phyloP scores from a whole-genome alignment of 2,797 vertebrate species.

The Echiichthys vipera region DNA sequence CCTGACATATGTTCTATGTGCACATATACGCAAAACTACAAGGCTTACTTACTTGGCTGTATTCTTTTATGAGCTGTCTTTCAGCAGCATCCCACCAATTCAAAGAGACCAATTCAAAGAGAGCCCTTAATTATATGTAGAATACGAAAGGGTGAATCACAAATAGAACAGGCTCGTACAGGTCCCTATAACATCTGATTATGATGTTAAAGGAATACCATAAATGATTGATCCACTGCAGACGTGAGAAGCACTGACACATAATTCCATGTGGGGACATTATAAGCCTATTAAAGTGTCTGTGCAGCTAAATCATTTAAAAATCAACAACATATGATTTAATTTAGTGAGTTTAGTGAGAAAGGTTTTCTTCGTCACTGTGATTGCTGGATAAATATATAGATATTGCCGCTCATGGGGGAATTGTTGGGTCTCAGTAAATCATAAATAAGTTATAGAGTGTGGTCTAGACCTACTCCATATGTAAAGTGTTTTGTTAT shows the following conservation, averaged over 20 bases:
- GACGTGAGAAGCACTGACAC: slow-evolving; percentile 7
- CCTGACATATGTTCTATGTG: neutral
- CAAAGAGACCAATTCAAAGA: slow-evolving; percentile 28
- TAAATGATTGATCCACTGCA: slow-evolving; percentile 39
- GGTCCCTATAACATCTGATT: slow-evolving; percentile 23
- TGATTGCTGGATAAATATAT: too few species aligned
- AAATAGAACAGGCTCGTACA: slow-evolving; percentile 14
- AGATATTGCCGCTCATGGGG: too few species aligned
- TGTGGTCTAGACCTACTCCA: too few species aligned
- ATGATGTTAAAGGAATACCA: slow-evolving; percentile 11
- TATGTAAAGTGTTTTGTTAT: too few species aligned
- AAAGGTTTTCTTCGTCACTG: too few species aligned
- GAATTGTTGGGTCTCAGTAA: too few species aligned
- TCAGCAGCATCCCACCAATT: slow-evolving; percentile 9
- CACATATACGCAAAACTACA: neutral
- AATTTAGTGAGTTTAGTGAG: too few species aligned
- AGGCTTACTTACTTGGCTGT: neutral
- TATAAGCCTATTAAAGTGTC: slow-evolving; percentile 18
- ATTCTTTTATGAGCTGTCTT: slow-evolving; percentile 24
- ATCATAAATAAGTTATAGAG: too few species aligned
- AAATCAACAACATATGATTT: too few species aligned
- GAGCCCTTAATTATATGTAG: slow-evolving; percentile 24
- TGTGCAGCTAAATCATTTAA: too few species aligned
- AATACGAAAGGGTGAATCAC: slow-evolving; percentile 23
- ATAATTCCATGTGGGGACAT: slow-evolving; percentile 8